Conservation (phyloP, 2,797 vertebrate genomes). For the Tadarida brasiliensis region DNA sequence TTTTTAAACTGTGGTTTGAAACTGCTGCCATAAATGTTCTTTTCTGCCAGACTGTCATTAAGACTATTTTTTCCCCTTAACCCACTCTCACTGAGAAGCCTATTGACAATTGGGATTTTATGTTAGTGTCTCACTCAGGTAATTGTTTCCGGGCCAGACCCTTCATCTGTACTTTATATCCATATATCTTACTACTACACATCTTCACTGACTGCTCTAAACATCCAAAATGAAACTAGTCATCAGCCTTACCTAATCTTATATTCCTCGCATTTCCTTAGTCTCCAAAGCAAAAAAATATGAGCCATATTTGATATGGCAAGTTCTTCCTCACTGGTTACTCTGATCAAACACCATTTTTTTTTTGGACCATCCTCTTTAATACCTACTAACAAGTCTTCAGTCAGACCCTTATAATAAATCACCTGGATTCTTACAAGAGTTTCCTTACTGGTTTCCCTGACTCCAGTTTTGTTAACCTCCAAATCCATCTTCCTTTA, state of each 20-base stretch:
- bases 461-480: background rate
- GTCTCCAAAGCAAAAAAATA: background rate
- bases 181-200: background rate
- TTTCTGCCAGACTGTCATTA: background rate
- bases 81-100: background rate
- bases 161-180: background rate
- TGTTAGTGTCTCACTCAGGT: background rate
- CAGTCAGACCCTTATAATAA: background rate
- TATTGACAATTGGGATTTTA: background rate
- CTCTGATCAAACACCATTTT: background rate
- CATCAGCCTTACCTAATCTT: background rate
- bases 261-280: background rate
- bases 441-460: background rate
- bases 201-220: background rate
- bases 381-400: background rate
- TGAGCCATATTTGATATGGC: background rate
- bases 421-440: background rate
- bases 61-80: background rate
- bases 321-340: background rate
- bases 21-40: background rate
- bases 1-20: constrained; percentile 27
- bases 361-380: background rate
- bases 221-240: background rate
- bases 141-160: background rate
- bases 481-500: constrained; percentile 6